phyloP scores from a whole-genome alignment of 2,888 invertebrate species.

The Galeopsomyia nigrocyanea region DNA sequence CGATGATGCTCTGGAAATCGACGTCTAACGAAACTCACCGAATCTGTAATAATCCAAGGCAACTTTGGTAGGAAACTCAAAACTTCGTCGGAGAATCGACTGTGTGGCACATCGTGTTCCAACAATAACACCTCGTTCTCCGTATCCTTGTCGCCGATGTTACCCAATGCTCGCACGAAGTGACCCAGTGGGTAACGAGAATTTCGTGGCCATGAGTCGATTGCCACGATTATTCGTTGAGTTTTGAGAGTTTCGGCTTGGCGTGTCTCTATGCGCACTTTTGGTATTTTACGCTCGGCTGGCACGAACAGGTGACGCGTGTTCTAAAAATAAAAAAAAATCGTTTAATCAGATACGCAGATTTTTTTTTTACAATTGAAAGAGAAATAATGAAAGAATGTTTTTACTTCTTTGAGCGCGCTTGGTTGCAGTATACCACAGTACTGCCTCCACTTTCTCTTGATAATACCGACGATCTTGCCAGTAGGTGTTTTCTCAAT shows the following conservation, averaged over 20 bases:
- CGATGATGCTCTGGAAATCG: neutral
- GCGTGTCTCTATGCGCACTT: slow-evolving; percentile 94
- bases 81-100: slow-evolving; percentile 94
- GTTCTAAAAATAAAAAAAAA: slow-evolving; percentile 56
- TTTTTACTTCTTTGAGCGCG: slow-evolving; percentile 74
- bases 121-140: slow-evolving; percentile 97
- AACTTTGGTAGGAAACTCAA: slow-evolving; percentile 89
- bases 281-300: slow-evolving; percentile 93
- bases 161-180: slow-evolving; percentile 93
- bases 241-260: slow-evolving; percentile 85
- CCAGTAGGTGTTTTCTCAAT: slow-evolving; percentile 73
- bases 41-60: slow-evolving; percentile 90
- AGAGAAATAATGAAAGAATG: too few relatives aligned
- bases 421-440: slow-evolving; percentile 94
- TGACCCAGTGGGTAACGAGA: slow-evolving; percentile 96
- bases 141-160: slow-evolving; percentile 92
- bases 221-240: slow-evolving; percentile 93
- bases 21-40: slow-evolving; percentile 71
- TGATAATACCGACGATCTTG: slow-evolving; percentile 92
- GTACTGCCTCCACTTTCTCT: slow-evolving; percentile 97
- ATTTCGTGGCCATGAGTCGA: slow-evolving; percentile 96
- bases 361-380: too few relatives aligned
- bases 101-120: slow-evolving; percentile 97
- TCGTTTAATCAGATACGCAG: neutral
- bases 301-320: slow-evolving; percentile 91